phyloP scores from a whole-genome alignment of 2,797 vertebrate species.

The Margarornis squamiger region DNA sequence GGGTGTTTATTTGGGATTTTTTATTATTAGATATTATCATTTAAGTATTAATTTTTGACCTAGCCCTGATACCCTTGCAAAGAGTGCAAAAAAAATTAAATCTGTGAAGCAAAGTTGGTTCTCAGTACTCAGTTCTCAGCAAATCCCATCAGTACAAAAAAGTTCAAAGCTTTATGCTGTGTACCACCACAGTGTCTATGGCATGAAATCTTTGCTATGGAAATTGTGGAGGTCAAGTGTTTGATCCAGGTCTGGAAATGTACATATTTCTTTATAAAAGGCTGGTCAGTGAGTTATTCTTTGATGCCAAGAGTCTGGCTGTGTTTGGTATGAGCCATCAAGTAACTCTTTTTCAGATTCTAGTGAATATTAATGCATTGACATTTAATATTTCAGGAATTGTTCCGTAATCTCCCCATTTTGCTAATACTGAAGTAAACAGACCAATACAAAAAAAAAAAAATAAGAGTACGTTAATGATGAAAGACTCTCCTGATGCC shows the following conservation, averaged over 20 bases:
- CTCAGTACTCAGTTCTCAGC: neutral
- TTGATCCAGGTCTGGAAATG: neutral
- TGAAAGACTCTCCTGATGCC: neutral
- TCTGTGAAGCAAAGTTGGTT: neutral
- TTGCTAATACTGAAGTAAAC: neutral
- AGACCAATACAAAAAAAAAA: neutral
- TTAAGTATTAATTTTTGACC: neutral
- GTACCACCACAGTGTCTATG: neutral
- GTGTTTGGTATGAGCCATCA: neutral
- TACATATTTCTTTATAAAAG: neutral
- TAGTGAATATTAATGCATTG: neutral
- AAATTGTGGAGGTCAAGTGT: neutral
- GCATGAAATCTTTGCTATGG: neutral
- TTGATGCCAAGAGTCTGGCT: conserved; percentile 3
- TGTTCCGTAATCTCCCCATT: neutral
- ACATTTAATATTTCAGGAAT: neutral
- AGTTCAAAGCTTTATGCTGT: neutral
- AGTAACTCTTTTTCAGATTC: neutral
- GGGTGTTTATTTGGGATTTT: neutral
- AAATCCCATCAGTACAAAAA: neutral
- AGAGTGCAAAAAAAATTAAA: no score
- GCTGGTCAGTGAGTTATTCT: neutral
- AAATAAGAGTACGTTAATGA: neutral
- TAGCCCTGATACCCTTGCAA: neutral
- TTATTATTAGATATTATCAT: neutral